Percentiles rank a stretch among this genome's conserved stretches.
Evolutionary conservation across 2,113 vertebrate species (phyloP).

Genomic region (Oryzias curvinotus): DNA sequence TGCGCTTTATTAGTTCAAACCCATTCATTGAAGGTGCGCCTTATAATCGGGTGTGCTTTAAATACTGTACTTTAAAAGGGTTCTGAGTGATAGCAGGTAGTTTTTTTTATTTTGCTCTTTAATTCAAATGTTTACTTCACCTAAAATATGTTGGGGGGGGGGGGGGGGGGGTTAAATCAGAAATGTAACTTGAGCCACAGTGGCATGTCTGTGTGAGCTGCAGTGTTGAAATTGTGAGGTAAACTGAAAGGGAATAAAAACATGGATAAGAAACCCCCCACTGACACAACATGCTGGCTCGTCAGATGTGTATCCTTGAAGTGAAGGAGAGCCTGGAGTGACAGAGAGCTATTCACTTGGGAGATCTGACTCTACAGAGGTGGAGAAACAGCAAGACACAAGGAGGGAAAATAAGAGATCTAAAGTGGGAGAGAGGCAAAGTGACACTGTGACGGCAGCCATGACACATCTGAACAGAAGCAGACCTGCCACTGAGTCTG

Average conservation of each 20-base stretch:
- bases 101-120: slow-evolving; percentile 11
- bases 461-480: slow-evolving; percentile 27
- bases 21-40: too few relatives aligned
- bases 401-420: slow-evolving; percentile 21
- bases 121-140: not conserved
- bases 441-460: slow-evolving; percentile 25
- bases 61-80: too few relatives aligned
- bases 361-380: slow-evolving; percentile 14
- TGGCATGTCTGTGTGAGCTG: not conserved
- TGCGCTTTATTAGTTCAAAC: too few relatives aligned
- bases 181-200: not conserved
- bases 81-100: too few relatives aligned
- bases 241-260: slow-evolving; percentile 23
- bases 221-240: not conserved
- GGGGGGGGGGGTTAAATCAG: not conserved
- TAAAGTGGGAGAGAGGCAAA: slow-evolving; percentile 21
- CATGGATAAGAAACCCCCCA: slow-evolving; percentile 5
- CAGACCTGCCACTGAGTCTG: slow-evolving; percentile 26
- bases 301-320: slow-evolving; percentile 41
- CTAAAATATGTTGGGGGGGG: not conserved
- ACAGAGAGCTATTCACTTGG: slow-evolving; percentile 7
- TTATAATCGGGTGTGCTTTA: too few relatives aligned
- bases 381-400: slow-evolving; percentile 18
- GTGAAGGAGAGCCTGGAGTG: slow-evolving; percentile 35
- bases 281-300: slow-evolving; percentile 42